Evolutionary conservation across 2,113 vertebrate species (phyloP).

Genomic region (Otocyon megalotis): DNA sequence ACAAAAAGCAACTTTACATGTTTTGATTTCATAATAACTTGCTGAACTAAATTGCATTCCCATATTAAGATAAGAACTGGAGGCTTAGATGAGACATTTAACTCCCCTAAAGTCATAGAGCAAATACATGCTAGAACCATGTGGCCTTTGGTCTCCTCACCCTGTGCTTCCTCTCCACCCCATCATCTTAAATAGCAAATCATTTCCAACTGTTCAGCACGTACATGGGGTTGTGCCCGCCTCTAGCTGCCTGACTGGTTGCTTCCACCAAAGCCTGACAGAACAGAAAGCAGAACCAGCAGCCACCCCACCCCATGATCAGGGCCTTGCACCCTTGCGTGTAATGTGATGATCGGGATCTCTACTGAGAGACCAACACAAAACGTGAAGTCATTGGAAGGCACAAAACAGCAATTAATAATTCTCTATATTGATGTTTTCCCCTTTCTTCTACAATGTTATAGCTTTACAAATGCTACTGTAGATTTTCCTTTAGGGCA

Average conservation of each 20-base stretch:
- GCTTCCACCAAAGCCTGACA: not conserved
- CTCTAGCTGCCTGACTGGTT: not conserved
- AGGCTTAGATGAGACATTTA: not conserved
- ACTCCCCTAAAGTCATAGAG: not conserved
- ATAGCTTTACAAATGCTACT: constrained; percentile 23
- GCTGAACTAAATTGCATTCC: not conserved
- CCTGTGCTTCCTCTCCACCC: not conserved
- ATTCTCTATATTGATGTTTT: not conserved
- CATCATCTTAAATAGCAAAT: not conserved
- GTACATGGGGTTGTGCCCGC: not conserved
- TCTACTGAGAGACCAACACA: not conserved
- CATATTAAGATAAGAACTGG: constrained; percentile 6
- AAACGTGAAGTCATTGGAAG: not conserved
- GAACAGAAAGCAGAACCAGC: not conserved
- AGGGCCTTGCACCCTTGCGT: not conserved
- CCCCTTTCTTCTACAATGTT: not conserved
- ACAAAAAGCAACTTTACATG: not conserved
- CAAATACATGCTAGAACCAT: not conserved
- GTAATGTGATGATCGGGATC: not conserved
- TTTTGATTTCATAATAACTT: constrained; percentile 9
- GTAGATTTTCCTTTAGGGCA: constrained; percentile 23
- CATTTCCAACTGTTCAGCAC: not conserved
- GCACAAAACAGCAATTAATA: not conserved
- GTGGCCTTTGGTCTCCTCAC: not conserved
- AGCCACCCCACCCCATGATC: not conserved